A percentile compares a stretch with the other conserved stretches of the same genome.
Evolutionary conservation across 2,888 invertebrate genomes (phyloP).

Genomic region (Spodoptera exigua): DNA sequence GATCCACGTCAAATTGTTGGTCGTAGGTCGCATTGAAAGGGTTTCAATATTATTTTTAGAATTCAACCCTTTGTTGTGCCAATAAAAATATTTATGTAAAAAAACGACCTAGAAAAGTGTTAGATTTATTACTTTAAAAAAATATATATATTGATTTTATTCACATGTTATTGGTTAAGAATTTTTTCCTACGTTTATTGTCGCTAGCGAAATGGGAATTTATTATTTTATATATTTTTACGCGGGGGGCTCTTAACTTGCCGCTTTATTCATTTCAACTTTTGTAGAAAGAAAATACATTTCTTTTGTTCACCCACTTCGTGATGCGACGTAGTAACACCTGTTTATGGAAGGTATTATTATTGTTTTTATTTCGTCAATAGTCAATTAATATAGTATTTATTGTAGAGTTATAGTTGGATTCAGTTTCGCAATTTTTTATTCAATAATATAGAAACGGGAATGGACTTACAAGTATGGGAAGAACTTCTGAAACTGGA

Average conservation of each 20-base stretch:
- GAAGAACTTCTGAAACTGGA: constrained; percentile 61
- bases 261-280: constrained; percentile 61
- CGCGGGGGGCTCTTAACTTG: constrained; percentile 47
- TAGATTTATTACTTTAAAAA: constrained; percentile 61
- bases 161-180: constrained; percentile 74
- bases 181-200: constrained; percentile 65
- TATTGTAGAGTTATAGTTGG: constrained; percentile 70
- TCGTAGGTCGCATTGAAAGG: constrained; percentile 53
- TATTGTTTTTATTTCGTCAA: constrained; percentile 69
- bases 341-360: constrained; percentile 60
- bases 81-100: constrained; percentile 47
- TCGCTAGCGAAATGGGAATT: constrained; percentile 60
- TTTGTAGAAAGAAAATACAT: constrained; percentile 71
- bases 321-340: constrained; percentile 56
- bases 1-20: constrained; percentile 51
- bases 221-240: constrained; percentile 60
- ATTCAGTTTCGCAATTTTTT: constrained; percentile 62
- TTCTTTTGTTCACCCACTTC: constrained; percentile 69
- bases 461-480: constrained; percentile 33
- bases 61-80: constrained; percentile 58
- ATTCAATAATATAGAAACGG: constrained; percentile 43
- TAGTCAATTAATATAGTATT: constrained; percentile 77
- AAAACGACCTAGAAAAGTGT: constrained; percentile 51
- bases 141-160: constrained; percentile 70
- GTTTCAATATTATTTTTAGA: constrained; percentile 53